Base-by-base conservation (phyloP, 2,888 invertebrate species). In the Calameuta pallipes region DNA sequence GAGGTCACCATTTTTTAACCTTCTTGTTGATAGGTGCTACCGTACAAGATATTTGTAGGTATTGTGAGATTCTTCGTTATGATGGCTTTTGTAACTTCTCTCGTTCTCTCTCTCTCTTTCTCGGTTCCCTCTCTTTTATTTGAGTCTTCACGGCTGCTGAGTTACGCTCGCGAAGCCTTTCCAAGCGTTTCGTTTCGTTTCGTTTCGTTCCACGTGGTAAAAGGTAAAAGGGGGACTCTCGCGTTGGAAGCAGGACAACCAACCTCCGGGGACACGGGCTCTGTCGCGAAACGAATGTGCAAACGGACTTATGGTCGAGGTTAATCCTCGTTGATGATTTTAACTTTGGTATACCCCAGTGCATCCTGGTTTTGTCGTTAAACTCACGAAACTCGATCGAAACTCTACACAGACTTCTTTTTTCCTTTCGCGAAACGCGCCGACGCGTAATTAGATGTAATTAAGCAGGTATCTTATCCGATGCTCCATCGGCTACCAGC, bases 391-490 rank as follows among this genome's bases (percentile, higher is more conserved):
- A 83, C 78, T 79, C 76, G 83, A 84, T 82, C 82, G 82, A 82
- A 84, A 76, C 79, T 78, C 81, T n/a, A 12, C 23, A 34, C 71
- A 71, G 12, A 15, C 1, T 30, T 13, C 71, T 71, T 31, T 71
- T 31, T 30, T 31, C 23, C 75, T 69, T 74, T 73, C 78, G 77
- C 75, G 81, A 79, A 80, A 81, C 82, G 80, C 80, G 78, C 79
- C 82, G 80, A 81, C 79, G 83, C 85, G 84, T 87, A 90, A 90
- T 90, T 90, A 89, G 87, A 86, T 85, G 85, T 89, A 89, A 90
- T 89, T 89, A 89, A 88, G 87, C 86, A 86, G 85, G 82, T 85
- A 85, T 86, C 88, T 90, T 89, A 78, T 81, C 71, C 34, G 34
- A 31, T 34, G 33, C 33, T 31, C 71, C 33, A 71, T 71, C 71